Percentiles rank a stretch among this genome's conserved stretches.
These are phyloP conservation scores for Hemibagrus guttatus DNA, from an alignment of 2,797 vertebrate species.

Conservation along the genomic window DNA sequence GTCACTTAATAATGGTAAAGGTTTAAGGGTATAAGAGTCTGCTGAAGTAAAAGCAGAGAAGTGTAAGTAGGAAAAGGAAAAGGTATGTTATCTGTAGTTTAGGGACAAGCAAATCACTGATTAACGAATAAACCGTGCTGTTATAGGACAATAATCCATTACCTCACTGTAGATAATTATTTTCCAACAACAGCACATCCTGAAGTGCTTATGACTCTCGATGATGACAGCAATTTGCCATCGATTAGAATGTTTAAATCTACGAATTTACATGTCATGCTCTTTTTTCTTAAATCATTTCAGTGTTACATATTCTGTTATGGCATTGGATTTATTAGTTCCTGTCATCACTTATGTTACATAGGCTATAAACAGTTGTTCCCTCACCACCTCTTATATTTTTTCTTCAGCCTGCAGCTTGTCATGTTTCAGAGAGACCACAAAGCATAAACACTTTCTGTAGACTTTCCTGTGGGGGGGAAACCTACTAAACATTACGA, in stretches of 20 bases:
- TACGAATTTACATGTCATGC: background rate
- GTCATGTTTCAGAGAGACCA: background rate
- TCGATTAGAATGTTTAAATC: background rate
- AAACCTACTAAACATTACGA: background rate
- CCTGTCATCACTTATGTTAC: background rate
- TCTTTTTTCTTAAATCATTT: background rate
- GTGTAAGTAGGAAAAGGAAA: background rate
- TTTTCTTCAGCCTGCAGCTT: background rate
- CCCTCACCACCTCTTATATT: background rate
- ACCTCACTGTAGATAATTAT: background rate
- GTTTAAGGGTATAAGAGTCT: background rate
- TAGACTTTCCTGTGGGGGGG: no score
- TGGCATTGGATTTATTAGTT: background rate
- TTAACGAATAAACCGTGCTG: constrained; percentile 56
- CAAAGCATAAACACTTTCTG: background rate
- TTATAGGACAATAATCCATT: background rate
- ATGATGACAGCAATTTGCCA: background rate
- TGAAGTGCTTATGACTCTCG: background rate
- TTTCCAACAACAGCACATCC: background rate
- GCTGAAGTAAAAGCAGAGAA: constrained; percentile 22
- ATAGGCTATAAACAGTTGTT: background rate
- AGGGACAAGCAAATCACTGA: constrained; percentile 66
- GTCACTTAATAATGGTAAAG: background rate
- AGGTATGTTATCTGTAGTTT: constrained; percentile 65
- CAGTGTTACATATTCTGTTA: background rate